These are phyloP conservation scores for Marisa cornuarietis DNA, from an alignment of 1,140 invertebrate species.

Conservation along the genomic window DNA sequence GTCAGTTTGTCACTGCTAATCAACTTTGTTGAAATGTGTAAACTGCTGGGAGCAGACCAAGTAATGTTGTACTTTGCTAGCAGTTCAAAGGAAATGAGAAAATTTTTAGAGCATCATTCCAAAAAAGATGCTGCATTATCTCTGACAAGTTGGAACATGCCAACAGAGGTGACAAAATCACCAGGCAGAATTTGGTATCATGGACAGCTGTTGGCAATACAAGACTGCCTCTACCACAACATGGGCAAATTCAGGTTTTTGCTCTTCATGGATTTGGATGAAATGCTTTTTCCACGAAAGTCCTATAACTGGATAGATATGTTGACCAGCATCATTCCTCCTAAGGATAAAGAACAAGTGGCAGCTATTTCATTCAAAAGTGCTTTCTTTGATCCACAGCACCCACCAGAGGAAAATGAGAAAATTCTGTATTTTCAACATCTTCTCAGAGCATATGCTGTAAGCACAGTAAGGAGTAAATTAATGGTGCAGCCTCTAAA, in stretches of 20 bases:
- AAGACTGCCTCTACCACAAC: conserved; percentile 62
- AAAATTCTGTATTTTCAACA: conserved; percentile 43
- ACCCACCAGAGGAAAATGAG: conserved; percentile 29
- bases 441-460: conserved; percentile 38
- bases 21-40: conserved; percentile 61
- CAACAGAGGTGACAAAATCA: conserved; percentile 24
- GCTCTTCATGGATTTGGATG: conserved; percentile 64
- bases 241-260: conserved; percentile 56
- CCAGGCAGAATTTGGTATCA: conserved; percentile 58
- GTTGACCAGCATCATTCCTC: conserved; percentile 14
- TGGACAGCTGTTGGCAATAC: conserved; percentile 60
- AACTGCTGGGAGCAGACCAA: conserved; percentile 55
- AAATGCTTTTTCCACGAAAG: conserved; percentile 59
- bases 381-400: conserved; percentile 57
- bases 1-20: conserved; percentile 50
- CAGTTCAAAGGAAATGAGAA: conserved; percentile 38
- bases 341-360: not conserved
- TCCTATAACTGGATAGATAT: conserved; percentile 42
- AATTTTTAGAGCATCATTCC: conserved; percentile 51
- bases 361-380: conserved; percentile 59
- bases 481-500: conserved; percentile 52
- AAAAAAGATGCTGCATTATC: conserved; percentile 37
- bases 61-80: conserved; percentile 58
- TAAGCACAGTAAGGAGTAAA: conserved; percentile 55
- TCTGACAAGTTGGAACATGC: conserved; percentile 51